Conservation (phyloP, 2,797 vertebrate genomes). For the Arctocebus calabarensis region DNA sequence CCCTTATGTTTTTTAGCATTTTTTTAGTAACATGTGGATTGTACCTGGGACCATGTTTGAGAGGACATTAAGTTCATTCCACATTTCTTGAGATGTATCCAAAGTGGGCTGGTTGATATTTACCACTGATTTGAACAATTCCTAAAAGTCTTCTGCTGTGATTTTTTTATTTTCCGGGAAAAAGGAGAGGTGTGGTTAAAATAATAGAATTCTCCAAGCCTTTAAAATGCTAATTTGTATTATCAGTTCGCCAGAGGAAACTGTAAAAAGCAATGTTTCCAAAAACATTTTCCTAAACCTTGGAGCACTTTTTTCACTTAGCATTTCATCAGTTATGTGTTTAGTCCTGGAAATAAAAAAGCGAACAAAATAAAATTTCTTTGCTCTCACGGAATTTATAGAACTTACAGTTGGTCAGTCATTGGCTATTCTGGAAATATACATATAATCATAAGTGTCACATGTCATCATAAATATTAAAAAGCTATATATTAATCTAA, state of each 20-base stretch:
- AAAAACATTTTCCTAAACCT: not conserved
- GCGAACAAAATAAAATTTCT: not conserved
- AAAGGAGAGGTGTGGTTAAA: not conserved
- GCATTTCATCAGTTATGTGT: not conserved
- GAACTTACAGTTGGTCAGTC: not conserved
- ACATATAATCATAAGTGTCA: not conserved
- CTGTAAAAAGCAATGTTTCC: not conserved
- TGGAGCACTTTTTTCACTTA: not conserved
- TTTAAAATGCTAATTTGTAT: not conserved
- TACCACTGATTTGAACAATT: not conserved
- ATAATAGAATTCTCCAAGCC: not conserved
- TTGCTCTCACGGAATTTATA: not conserved
- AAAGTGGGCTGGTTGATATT: not conserved
- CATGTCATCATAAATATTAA: not conserved
- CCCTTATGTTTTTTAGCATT: not conserved
- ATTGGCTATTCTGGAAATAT: not conserved
- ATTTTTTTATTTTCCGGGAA: not conserved
- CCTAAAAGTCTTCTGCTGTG: not conserved
- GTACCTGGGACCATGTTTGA: not conserved
- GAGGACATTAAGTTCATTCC: not conserved
- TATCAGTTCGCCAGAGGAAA: not conserved
- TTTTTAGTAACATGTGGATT: conserved; percentile 43
- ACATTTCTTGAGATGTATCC: not conserved
- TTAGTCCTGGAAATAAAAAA: not conserved
- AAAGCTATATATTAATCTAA: not conserved